Conservation (phyloP, 2,113 vertebrate genomes). For the Anoura caudifer region DNA sequence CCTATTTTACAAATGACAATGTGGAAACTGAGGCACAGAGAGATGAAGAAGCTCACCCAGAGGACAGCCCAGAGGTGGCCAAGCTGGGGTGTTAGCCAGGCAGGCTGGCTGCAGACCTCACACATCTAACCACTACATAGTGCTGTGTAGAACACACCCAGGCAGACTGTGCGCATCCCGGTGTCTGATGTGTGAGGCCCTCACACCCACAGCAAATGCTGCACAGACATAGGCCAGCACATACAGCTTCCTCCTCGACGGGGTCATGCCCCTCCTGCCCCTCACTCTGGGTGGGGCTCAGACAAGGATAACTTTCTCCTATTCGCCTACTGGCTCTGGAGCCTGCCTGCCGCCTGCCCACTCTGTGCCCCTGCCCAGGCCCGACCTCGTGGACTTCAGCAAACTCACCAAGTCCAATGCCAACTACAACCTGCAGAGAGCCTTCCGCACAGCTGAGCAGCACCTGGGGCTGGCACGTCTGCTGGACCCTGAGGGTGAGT, state of each 20-base stretch:
- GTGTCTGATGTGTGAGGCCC: rapidly evolving
- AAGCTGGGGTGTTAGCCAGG: not conserved
- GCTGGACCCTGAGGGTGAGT: conserved; percentile 93
- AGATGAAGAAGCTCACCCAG: not conserved
- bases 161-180: rapidly evolving
- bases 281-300: not conserved
- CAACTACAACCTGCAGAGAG: conserved; percentile 94
- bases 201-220: not conserved
- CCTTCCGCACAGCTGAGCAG: conserved; percentile 93
- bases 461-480: conserved; percentile 93
- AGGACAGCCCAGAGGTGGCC: not conserved
- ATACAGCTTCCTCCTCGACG: not conserved
- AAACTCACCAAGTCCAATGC: conserved; percentile 95
- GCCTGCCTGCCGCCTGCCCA: not conserved
- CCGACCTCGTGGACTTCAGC: conserved; percentile 93
- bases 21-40: not conserved
- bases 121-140: not conserved
- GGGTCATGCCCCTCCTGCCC: not conserved
- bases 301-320: not conserved
- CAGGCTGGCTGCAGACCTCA: not conserved
- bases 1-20: not conserved
- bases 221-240: rapidly evolving
- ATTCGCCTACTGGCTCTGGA: not conserved
- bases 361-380: conserved; percentile 77
- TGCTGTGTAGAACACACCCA: not conserved